Conservation (phyloP, 2,797 vertebrate genomes). For the Hipposideros larvatus region DNA sequence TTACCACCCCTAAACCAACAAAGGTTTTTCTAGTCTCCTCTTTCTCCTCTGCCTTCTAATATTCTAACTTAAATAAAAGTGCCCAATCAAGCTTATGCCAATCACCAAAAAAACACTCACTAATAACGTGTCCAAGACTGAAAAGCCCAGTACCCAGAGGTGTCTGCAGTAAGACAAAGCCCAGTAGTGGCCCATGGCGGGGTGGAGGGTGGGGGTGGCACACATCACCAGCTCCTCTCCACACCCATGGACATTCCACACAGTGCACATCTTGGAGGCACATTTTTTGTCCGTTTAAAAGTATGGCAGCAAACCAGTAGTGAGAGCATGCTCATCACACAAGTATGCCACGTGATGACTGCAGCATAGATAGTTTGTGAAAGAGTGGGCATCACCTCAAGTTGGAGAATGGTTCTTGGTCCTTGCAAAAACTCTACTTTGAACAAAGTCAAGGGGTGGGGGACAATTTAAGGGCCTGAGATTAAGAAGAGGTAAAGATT, state of each 20-base stretch:
- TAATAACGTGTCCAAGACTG: neutral
- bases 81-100: neutral
- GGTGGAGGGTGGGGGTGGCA: no score
- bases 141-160: neutral
- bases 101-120: neutral
- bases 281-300: neutral
- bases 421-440: neutral
- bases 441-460: neutral
- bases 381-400: neutral
- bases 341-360: neutral
- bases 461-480: neutral
- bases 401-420: neutral
- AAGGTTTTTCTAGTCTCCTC: neutral
- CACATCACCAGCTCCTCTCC: neutral
- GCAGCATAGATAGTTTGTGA: neutral
- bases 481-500: slow-evolving; percentile 32
- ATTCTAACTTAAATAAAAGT: neutral
- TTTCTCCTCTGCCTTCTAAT: neutral
- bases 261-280: neutral
- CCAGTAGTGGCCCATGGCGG: neutral
- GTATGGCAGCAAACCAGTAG: neutral
- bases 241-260: neutral
- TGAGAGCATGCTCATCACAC: neutral
- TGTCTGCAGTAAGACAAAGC: neutral
- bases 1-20: neutral